Evolutionary conservation across 2,888 invertebrate species (phyloP).

Genomic region (Ochropleura plecta): DNA sequence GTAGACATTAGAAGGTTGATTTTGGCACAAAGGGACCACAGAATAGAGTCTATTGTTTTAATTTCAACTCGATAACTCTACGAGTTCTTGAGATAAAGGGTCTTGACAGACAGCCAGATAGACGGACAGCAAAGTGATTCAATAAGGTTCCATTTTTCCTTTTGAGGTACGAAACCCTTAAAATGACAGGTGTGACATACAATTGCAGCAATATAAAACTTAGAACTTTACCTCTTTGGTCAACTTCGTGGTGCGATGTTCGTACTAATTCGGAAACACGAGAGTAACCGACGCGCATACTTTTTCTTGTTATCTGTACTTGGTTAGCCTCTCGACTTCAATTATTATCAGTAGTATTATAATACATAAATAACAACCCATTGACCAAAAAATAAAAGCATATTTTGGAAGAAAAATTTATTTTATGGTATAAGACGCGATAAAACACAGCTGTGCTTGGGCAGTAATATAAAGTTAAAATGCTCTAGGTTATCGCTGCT

Average conservation of each 20-base stretch:
- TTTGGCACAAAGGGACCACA: too few species aligned
- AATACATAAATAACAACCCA: constrained; percentile 15
- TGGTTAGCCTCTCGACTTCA: neutral
- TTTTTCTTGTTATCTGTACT: neutral
- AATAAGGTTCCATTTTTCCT: too few species aligned
- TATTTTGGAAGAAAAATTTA: constrained; percentile 17
- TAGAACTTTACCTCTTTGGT: neutral
- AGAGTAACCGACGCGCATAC: neutral
- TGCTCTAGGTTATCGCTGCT: constrained; percentile 32
- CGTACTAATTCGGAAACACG: neutral
- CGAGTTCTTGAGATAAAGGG: too few species aligned
- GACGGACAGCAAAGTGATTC: too few species aligned
- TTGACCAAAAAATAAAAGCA: constrained; percentile 23
- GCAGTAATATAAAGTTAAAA: constrained; percentile 49
- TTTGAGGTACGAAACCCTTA: too few species aligned
- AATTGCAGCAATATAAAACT: neutral
- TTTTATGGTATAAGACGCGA: constrained; percentile 41
- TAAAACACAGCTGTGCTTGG: constrained; percentile 58
- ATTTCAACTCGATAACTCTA: too few species aligned
- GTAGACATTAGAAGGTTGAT: too few species aligned
- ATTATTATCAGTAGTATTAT: neutral
- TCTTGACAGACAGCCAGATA: too few species aligned
- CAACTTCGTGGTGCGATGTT: neutral
- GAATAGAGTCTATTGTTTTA: too few species aligned
- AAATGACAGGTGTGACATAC: neutral